Conservation (phyloP, 2,113 vertebrate species). For the Pteropus alecto region DNA sequence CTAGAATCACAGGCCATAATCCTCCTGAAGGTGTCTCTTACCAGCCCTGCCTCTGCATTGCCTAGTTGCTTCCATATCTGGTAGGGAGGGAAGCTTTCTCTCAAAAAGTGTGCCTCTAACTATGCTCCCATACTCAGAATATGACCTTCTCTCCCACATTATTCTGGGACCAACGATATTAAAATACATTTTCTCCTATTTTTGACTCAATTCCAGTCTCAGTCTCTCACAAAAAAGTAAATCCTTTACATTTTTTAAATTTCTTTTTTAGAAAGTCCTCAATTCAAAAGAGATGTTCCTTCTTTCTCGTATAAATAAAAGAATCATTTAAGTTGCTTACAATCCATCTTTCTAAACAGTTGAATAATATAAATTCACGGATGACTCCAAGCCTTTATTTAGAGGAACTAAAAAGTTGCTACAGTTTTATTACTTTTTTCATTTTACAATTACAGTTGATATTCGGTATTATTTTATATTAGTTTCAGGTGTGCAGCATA, state of each 20-base stretch:
- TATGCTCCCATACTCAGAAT: neutral
- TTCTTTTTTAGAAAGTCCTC: neutral
- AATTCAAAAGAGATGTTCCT: neutral
- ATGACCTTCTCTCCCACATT: accelerated
- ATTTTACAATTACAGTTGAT: too few relatives aligned
- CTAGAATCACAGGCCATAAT: neutral
- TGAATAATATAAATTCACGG: neutral
- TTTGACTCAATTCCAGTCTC: neutral
- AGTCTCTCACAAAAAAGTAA: neutral
- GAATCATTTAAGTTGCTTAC: neutral
- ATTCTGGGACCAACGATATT: accelerated
- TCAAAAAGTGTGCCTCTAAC: neutral
- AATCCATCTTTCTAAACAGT: neutral
- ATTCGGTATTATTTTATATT: too few relatives aligned
- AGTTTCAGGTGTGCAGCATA: too few relatives aligned
- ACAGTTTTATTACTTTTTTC: neutral
- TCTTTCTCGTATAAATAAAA: neutral
- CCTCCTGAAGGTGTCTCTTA: neutral
- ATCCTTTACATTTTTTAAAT: neutral
- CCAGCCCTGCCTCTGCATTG: neutral
- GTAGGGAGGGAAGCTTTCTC: neutral
- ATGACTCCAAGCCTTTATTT: neutral
- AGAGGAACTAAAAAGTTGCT: neutral
- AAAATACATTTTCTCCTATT: neutral
- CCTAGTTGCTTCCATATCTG: neutral